Base-by-base conservation (phyloP, 2,888 invertebrate genomes). In the Gibbula magus region DNA sequence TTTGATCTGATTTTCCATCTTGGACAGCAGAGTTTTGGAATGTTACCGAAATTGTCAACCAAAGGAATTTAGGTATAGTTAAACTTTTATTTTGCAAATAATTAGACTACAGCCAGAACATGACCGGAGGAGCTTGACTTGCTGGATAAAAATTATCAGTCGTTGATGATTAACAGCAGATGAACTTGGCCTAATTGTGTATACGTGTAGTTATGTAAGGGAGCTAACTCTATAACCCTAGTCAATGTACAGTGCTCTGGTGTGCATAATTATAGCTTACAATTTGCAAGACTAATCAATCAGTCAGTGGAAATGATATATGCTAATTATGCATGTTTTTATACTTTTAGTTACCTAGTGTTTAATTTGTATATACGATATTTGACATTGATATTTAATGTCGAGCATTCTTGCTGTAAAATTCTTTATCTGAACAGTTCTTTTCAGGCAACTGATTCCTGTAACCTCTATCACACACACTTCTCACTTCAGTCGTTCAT, bases 181-280 rank as follows among this genome's bases (percentile, higher is more conserved):
- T 45, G 45, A 45, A 45, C 45, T 45, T 45, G 45, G 45, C 45
- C 10, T 1, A 45, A 10, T 45, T 10, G 45, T 45, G 45, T 45
- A 1, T n/a, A n/a, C n/a, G n/a, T 7, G 45, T 45, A 45, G 45
- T 10, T 45, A 45, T 29, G 25, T 13, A 61, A 29, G 61, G 61
- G 61, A 61, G 61, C 29, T 61, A 25, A 61, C 61, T 61, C 61
- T 61, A 29, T 61, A 61, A 61, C 25, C 61, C 61, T 61, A 61
- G 61, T 61, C 61, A 61, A 25, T 61, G 61, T 61, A 61, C 61
- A 61, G 61, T 61, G 61, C 61, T 61, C 22, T 61, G 25, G 56
- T 56, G 29, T 22, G 61, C 61, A 61, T 61, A 61, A 61, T 61
- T 18, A 25, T 25, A 29, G 29, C 29, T 29, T 25, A 61, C 29